phyloP scores from a whole-genome alignment of 2,888 invertebrate species.

The Zonitis immaculata region DNA sequence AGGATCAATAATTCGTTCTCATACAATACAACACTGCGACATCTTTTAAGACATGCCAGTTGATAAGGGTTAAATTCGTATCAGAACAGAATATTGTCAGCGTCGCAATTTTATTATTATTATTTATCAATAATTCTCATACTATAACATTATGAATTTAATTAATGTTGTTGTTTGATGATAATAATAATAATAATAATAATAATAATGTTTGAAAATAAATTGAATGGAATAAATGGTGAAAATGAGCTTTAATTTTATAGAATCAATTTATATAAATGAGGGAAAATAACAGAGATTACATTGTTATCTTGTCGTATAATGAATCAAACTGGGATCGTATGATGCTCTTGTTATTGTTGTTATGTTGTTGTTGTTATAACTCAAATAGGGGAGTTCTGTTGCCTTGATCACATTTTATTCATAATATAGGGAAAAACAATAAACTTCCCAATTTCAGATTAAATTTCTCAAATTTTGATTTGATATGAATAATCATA shows the following conservation, averaged over 20 bases:
- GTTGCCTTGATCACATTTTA: not conserved
- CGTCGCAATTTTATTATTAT: too few relatives aligned
- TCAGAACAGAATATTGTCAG: too few relatives aligned
- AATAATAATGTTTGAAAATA: too few relatives aligned
- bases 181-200: too few relatives aligned
- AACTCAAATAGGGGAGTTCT: not conserved
- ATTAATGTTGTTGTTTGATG: too few relatives aligned
- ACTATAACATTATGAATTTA: too few relatives aligned
- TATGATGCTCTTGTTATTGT: constrained; percentile 4
- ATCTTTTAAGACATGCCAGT: constrained; percentile 41
- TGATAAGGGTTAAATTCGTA: constrained; percentile 53
- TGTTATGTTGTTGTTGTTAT: not conserved
- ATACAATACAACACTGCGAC: constrained; percentile 30
- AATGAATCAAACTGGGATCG: constrained; percentile 28
- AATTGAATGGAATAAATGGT: too few relatives aligned
- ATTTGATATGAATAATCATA: too few relatives aligned
- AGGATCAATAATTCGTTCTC: constrained; percentile 39
- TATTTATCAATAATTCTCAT: too few relatives aligned
- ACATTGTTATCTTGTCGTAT: constrained; percentile 23
- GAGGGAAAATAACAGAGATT: constrained; percentile 15
- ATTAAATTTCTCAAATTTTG: too few relatives aligned
- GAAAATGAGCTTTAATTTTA: too few relatives aligned
- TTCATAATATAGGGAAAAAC: not conserved
- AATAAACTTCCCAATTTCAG: not conserved
- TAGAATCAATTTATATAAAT: not conserved